These are phyloP conservation scores for Melieria picta DNA, from an alignment of 2,888 invertebrate genomes.

Conservation along the genomic window DNA sequence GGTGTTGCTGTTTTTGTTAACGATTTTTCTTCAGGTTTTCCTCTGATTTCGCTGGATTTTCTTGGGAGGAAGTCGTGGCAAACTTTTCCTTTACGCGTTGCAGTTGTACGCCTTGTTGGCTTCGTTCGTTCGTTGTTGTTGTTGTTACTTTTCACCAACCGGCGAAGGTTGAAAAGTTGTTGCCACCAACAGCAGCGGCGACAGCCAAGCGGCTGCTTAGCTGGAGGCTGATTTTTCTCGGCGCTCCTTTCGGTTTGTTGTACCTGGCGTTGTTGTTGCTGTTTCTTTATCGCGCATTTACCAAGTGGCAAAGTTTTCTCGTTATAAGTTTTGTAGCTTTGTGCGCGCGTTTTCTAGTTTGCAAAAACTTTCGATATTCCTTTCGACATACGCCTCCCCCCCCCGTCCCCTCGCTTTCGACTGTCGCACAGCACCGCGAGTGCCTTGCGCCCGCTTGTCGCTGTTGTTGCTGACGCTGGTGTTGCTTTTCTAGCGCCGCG, in stretches of 20 bases:
- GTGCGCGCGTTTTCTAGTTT: constrained; percentile 50
- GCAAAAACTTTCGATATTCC: constrained; percentile 59
- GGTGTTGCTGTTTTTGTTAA: constrained; percentile 2
- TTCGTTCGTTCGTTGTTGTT: neutral
- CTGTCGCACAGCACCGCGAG: constrained; percentile 7
- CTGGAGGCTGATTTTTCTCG: constrained; percentile 36
- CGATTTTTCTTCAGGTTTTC: constrained; percentile 15
- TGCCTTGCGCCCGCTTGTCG: constrained; percentile 25
- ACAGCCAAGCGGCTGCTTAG: constrained; percentile 16
- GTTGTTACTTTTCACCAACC: neutral
- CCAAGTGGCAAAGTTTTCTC: constrained; percentile 67
- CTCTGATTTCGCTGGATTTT: constrained; percentile 26
- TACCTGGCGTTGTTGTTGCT: constrained; percentile 53
- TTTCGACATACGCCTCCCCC: constrained; percentile 8
- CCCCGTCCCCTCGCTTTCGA: constrained; percentile 16
- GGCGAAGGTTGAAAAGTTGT: constrained; percentile 39
- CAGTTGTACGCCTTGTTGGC: neutral
- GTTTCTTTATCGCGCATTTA: constrained; percentile 63
- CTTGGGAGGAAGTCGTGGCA: constrained; percentile 33
- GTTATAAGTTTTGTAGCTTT: constrained; percentile 65
- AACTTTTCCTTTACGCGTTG: constrained; percentile 31
- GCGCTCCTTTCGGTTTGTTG: constrained; percentile 60
- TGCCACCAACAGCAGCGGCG: too few species aligned
- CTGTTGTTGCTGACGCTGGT: constrained; percentile 38
- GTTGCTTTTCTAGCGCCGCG: constrained; percentile 31